Evolutionary conservation across 2,113 vertebrate species (phyloP), one percentile per base, ranked within the genome.

Genomic region (Callipepla squamata): DNA sequence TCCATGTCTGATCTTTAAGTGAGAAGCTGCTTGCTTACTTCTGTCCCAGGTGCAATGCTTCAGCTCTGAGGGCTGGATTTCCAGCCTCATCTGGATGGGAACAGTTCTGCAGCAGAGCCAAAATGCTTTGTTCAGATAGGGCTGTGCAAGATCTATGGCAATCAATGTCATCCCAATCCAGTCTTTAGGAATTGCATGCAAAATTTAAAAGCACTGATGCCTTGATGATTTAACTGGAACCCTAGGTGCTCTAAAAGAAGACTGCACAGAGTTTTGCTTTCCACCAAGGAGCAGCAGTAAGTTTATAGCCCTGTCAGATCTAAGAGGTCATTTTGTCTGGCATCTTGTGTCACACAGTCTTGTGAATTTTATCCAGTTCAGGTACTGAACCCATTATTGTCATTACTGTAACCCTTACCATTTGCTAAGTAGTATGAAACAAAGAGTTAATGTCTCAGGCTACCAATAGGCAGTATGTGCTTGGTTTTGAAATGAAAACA

Each of bases 401-500:
- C 61, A 26, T 63, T 40, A 40, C 61, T 63, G 38, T 63, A 40
- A 40, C 16, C 10, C 4, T 28, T 63, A 42, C 13, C 40, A 20
- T 42, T 42, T n/a, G 13, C 57, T 81, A 69, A 84, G 34, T 48
- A n/a, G 22, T 68, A 38, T 50, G 40, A 57, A 26, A 68, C 4
- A 7, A 91, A 87, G 65, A 74, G 42, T 68, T 91, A 87, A 94
- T 40, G n/a, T 32, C 32, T 48, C 57, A 42, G 61, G 19, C 47
- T 57, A 86, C 44, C 53, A 73, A 34, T 1, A 66, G 65, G 32
- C 57, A 55, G 66, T 73, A 7, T 22, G 19, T 65, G 14, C 13
- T 69, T 15, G 80, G 13, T 88, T 92, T 82, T 61, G 42, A 81
- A 48, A 87, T 40, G 76, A 85, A 42, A 80, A 67, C n/a, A 95